A percentile compares a stretch with the other conserved stretches of the same genome.
Conservation (phyloP, 2,113 vertebrate species). For the Anolis sagrei region DNA sequence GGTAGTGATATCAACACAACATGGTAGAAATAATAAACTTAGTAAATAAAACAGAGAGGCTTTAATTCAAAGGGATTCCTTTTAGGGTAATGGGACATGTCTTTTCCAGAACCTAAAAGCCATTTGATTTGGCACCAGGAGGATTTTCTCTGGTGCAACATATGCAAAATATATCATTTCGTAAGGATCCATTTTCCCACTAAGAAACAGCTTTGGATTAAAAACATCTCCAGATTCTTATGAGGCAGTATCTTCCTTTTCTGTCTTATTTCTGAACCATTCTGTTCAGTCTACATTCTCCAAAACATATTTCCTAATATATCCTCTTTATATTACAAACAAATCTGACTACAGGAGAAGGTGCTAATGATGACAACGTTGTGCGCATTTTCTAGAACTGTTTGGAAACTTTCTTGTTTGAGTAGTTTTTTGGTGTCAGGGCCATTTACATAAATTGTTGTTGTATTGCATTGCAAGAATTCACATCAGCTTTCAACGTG, state of each 20-base stretch:
- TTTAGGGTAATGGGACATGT: neutral
- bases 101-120: neutral
- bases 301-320: neutral
- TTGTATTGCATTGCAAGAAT: neutral
- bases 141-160: too few relatives aligned
- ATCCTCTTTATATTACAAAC: too few relatives aligned
- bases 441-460: neutral
- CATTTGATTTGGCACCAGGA: neutral
- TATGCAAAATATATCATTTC: too few relatives aligned
- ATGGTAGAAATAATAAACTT: neutral
- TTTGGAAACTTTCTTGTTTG: neutral
- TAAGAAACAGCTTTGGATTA: too few relatives aligned
- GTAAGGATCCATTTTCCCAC: neutral
- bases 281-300: neutral
- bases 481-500: neutral
- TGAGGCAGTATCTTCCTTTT: neutral
- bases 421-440: neutral
- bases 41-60: neutral
- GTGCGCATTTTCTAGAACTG: neutral
- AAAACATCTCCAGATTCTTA: neutral
- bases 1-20: neutral
- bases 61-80: neutral
- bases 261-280: neutral
- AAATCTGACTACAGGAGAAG: neutral
- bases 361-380: neutral